Conservation (phyloP, 2,888 invertebrate species). For the Meteorus colon region DNA sequence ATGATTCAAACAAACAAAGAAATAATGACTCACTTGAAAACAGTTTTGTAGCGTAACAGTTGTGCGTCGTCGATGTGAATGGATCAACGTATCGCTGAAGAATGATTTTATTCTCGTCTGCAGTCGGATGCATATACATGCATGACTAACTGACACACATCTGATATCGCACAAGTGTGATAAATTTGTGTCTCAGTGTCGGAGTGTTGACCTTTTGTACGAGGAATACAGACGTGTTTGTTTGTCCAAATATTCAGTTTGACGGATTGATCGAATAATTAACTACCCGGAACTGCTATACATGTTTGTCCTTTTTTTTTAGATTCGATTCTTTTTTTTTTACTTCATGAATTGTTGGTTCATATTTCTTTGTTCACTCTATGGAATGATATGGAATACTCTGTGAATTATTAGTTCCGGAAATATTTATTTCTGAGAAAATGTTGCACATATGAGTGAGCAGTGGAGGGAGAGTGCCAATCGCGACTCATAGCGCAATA, state of each 20-base stretch:
- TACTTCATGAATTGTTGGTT: neutral
- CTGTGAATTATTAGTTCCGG: too few species aligned
- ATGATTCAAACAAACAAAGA: neutral
- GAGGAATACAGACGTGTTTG: neutral
- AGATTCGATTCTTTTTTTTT: neutral
- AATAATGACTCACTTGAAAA: conserved; percentile 3
- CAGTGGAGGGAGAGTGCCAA: too few species aligned
- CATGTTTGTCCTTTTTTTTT: neutral
- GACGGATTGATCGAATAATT: neutral
- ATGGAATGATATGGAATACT: neutral
- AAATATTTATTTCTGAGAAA: too few species aligned
- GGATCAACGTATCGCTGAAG: conserved; percentile 1
- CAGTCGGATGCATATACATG: neutral
- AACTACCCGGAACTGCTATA: neutral
- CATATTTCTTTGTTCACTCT: neutral
- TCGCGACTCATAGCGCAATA: too few species aligned
- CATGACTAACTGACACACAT: neutral
- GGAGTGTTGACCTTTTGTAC: conserved; percentile 13
- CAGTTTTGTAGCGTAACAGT: neutral
- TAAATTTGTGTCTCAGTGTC: conserved; percentile 1
- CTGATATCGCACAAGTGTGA: neutral
- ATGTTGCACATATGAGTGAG: too few species aligned
- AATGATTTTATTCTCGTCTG: conserved; percentile 1
- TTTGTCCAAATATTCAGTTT: neutral
- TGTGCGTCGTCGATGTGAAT: neutral